Evolutionary conservation across 2,797 vertebrate genomes (phyloP).

Genomic region (Sciurus vulgaris): DNA sequence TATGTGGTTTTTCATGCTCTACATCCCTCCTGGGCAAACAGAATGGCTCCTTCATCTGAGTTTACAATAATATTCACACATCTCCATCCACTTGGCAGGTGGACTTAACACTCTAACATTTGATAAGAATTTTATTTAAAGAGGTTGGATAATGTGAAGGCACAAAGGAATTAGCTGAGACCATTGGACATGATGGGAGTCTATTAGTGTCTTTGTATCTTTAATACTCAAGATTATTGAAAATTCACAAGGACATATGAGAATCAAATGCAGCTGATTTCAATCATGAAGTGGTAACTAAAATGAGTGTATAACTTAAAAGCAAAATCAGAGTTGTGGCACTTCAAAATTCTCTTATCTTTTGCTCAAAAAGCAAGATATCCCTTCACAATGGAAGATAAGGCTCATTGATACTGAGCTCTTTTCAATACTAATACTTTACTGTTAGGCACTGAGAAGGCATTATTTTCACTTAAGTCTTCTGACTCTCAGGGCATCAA

Average conservation of each 20-base stretch:
- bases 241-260: not conserved
- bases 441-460: not conserved
- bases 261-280: not conserved
- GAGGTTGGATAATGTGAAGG: not conserved
- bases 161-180: not conserved
- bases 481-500: not conserved
- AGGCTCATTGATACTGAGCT: not conserved
- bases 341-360: not conserved
- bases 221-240: not conserved
- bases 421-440: not conserved
- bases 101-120: not conserved
- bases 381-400: not conserved
- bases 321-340: not conserved
- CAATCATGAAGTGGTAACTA: not conserved
- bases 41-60: not conserved
- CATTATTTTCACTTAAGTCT: not conserved
- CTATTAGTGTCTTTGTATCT: not conserved
- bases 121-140: not conserved
- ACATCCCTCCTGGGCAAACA: not conserved
- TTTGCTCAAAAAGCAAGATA: not conserved
- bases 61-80: not conserved
- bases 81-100: not conserved
- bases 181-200: not conserved
- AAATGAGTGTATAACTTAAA: not conserved
- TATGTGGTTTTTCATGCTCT: not conserved